Evolutionary conservation across 2,113 vertebrate genomes (phyloP).

Genomic region (Prietella phreatophila): DNA sequence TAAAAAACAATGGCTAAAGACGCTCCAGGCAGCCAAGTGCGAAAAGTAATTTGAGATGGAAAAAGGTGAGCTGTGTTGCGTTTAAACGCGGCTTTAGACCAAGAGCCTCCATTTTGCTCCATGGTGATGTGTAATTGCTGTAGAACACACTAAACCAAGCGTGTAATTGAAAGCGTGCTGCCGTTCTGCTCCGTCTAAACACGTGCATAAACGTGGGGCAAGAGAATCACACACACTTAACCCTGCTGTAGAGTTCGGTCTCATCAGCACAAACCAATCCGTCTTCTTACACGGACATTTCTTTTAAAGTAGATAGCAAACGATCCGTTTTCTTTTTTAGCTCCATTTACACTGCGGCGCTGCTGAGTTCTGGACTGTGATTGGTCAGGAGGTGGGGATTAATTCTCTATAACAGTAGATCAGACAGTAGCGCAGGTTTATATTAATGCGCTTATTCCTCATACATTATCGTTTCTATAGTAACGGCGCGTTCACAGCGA

Average conservation of each 20-base stretch:
- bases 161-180: constrained; percentile 78
- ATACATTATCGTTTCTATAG: neutral
- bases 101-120: constrained; percentile 72
- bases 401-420: neutral
- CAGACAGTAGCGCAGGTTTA: neutral
- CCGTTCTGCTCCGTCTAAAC: constrained; percentile 53
- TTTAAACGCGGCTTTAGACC: constrained; percentile 75
- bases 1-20: constrained; percentile 19
- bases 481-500: neutral
- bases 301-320: neutral
- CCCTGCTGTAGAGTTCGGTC: constrained; percentile 11
- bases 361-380: neutral
- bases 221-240: neutral
- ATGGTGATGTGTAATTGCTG: constrained; percentile 74
- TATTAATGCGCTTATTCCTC: neutral
- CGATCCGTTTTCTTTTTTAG: too few relatives aligned
- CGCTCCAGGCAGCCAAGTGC: constrained; percentile 66
- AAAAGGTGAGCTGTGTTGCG: constrained; percentile 62
- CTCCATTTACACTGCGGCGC: neutral
- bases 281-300: neutral
- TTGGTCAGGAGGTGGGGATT: neutral
- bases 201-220: neutral
- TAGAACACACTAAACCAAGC: constrained; percentile 74
- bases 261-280: neutral
- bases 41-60: constrained; percentile 72